phyloP scores from a whole-genome alignment of 2,113 vertebrate genomes.

The Morone saxatilis region DNA sequence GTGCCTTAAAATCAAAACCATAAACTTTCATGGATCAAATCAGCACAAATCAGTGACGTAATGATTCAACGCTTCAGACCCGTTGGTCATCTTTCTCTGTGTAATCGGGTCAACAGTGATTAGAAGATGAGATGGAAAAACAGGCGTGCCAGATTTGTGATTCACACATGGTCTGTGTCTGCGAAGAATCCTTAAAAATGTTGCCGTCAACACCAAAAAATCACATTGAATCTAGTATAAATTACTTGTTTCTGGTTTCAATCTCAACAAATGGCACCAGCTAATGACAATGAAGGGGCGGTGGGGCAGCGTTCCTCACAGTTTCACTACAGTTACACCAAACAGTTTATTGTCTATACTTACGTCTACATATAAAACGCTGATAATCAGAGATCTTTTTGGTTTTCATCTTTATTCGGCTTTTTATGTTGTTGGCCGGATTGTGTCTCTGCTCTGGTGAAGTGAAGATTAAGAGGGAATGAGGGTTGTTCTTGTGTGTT shows the following conservation, averaged over 20 bases:
- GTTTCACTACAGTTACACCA: neutral
- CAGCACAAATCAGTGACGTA: conserved; percentile 38
- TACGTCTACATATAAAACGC: neutral
- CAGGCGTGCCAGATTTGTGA: conserved; percentile 45
- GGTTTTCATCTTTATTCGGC: neutral
- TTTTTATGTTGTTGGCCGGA: neutral
- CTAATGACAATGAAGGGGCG: neutral
- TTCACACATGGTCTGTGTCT: conserved; percentile 1
- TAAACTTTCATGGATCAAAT: conserved; percentile 44
- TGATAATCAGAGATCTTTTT: neutral
- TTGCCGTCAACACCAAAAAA: conserved; percentile 3
- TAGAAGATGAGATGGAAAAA: conserved; percentile 30
- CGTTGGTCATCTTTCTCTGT: conserved; percentile 6
- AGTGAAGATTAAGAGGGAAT: too few relatives aligned
- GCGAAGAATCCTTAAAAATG: conserved; percentile 8
- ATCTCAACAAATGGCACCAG: neutral
- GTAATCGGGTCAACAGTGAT: conserved; percentile 23
- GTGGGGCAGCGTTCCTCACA: too few relatives aligned
- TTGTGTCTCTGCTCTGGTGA: too few relatives aligned
- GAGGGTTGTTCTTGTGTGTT: neutral
- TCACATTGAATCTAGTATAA: conserved; percentile 1
- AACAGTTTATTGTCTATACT: neutral
- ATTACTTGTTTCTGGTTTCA: conserved; percentile 29
- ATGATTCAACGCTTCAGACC: conserved; percentile 9
- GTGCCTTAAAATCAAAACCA: conserved; percentile 54